Conservation (phyloP, 2,888 invertebrate species). For the Auanema freiburgensis region DNA sequence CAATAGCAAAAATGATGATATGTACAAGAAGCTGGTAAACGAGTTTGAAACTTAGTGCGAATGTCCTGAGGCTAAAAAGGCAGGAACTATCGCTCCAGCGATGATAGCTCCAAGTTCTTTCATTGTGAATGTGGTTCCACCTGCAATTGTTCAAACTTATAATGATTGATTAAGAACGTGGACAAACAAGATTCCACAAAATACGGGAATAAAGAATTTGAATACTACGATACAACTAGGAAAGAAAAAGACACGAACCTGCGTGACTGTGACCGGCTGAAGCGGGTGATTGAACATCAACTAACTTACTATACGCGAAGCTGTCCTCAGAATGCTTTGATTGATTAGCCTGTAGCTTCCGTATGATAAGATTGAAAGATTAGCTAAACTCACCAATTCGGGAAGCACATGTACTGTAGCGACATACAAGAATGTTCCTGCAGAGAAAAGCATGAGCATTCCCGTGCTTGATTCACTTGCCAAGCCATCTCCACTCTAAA, state of each 20-base stretch:
- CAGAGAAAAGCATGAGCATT: conserved; percentile 96
- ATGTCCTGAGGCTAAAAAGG: conserved; percentile 87
- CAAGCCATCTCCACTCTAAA: conserved; percentile 16
- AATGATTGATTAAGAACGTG: too few relatives aligned
- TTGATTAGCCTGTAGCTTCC: conserved; percentile 9
- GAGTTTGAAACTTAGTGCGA: conserved; percentile 72
- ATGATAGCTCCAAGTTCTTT: conserved; percentile 82
- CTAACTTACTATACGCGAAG: conserved; percentile 11
- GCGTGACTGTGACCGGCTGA: conserved; percentile 26
- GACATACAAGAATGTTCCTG: conserved; percentile 96
- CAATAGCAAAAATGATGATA: not conserved
- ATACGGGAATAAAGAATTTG: not conserved
- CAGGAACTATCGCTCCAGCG: conserved; percentile 83
- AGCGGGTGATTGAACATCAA: conserved; percentile 23
- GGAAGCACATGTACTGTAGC: conserved; percentile 97
- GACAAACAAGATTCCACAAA: conserved; percentile 1
- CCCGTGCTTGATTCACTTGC: conserved; percentile 82
- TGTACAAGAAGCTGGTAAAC: conserved; percentile 6
- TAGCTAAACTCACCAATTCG: conserved; percentile 72
- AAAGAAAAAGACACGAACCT: conserved; percentile 11
- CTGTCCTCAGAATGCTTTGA: conserved; percentile 11
- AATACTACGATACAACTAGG: not conserved
- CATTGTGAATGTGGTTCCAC: conserved; percentile 72
- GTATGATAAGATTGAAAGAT: not conserved
- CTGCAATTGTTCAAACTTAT: conserved; percentile 10